Base-by-base conservation (phyloP, 2,797 vertebrate genomes). In the Chaunax sp. region DNA sequence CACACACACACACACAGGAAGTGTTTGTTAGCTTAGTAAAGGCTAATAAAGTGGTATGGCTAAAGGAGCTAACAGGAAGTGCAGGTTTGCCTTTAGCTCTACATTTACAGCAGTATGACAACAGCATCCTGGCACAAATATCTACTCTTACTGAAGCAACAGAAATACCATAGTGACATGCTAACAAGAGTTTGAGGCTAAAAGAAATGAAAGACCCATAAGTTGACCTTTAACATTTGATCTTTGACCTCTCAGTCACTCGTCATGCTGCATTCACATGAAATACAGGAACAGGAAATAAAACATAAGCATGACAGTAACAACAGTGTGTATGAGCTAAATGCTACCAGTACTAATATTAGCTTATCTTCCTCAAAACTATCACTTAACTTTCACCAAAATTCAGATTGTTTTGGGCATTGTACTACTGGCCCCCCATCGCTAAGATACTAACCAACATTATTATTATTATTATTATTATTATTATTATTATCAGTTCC, bases 41-140 rank as follows among this genome's bases (percentile, higher is more conserved):
- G 35, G 67, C 56, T 68, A 64, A 64, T 35, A 26, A 14, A 40
- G 11, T 46, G n/a, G 35, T 43, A 5, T 18, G 19, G 51, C 52
- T 53, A 66, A 40, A 75, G 56, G 53, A 59, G 60, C 43, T 46
- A 59, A 69, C 19, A 70, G 53, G 61, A 75, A 53, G 64, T 75
- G 57, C 62, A 67, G 13, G 43, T 23, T 50, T 15, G 40, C 1
- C n/a, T 51, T 25, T 11, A 33, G 14, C 20, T 11, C 55, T 28
- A 4, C 3, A 3, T 16, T n/a, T 59, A 60, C 23, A 47, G 40
- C 12, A 45, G 2, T 38, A 35, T 45, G 44, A 51, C 44, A 41
- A 49, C 28, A 20, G 40, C 26, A 22, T 16, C 37, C 20, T 16
- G 49, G 3, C n/a, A 52, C 37, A 5, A 20, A 25, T 53, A 23